Percentiles rank a stretch among this genome's conserved stretches.
Evolutionary conservation across 2,113 vertebrate species (phyloP).

Genomic region (Otocyon megalotis): DNA sequence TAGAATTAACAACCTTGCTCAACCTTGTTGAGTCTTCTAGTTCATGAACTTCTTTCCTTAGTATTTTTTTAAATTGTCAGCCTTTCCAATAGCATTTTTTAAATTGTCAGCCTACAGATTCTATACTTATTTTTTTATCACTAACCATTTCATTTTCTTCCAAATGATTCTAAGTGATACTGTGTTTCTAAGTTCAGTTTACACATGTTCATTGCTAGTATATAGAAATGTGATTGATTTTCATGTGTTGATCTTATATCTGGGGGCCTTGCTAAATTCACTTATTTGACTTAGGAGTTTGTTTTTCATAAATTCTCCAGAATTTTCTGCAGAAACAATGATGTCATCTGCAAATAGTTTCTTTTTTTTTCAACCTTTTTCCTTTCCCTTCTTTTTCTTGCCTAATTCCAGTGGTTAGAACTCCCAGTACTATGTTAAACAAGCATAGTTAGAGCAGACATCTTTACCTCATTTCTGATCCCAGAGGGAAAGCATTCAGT

Average conservation of each 20-base stretch:
- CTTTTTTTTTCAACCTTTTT: background rate
- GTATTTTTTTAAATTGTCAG: background rate
- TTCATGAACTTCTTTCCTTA: background rate
- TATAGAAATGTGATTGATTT: background rate
- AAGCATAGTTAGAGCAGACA: background rate
- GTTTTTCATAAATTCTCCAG: background rate
- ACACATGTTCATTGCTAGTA: background rate
- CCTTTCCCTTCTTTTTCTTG: background rate
- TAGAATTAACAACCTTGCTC: background rate
- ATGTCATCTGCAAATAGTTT: background rate
- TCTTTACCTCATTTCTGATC: background rate
- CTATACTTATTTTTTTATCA: background rate
- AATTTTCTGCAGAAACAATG: background rate
- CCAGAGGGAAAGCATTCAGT: background rate
- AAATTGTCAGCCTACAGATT: background rate
- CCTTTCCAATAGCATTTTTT: background rate
- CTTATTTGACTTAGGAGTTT: background rate
- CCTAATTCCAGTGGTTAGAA: background rate
- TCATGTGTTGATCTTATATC: background rate
- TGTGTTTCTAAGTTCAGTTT: background rate
- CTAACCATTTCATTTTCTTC: background rate
- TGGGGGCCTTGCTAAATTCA: too few species aligned
- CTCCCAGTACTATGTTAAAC: background rate
- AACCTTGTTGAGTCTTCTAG: background rate
- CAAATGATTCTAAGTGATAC: background rate